phyloP scores from a whole-genome alignment of 2,888 invertebrate genomes.

The Matsumyia berberina region DNA sequence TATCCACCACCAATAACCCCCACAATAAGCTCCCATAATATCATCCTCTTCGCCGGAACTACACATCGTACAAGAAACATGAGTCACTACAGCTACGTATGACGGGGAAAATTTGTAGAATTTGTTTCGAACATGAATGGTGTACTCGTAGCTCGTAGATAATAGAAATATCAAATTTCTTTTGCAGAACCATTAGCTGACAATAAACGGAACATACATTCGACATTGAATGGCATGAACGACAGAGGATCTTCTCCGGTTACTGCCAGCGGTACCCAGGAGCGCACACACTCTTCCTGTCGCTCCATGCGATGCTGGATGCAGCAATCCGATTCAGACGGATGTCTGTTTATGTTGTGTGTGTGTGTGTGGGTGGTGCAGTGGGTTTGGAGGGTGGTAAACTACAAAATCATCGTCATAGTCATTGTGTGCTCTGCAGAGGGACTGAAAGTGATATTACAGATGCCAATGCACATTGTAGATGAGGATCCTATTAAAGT shows the following conservation, averaged over 20 bases:
- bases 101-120: slow-evolving; percentile 69
- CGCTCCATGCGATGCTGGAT: slow-evolving; percentile 3
- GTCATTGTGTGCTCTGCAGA: slow-evolving; percentile 36
- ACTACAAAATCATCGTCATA: slow-evolving; percentile 60
- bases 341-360: slow-evolving; percentile 26
- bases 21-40: slow-evolving; percentile 1
- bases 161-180: slow-evolving; percentile 76
- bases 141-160: slow-evolving; percentile 62
- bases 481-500: slow-evolving; percentile 62
- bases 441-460: slow-evolving; percentile 62
- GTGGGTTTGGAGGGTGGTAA: slow-evolving; percentile 27
- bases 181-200: slow-evolving; percentile 74
- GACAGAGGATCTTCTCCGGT: slow-evolving; percentile 67
- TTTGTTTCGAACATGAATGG: slow-evolving; percentile 68
- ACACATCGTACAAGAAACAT: slow-evolving; percentile 47
- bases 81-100: slow-evolving; percentile 34
- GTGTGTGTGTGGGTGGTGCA: slow-evolving; percentile 15
- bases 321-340: slow-evolving; percentile 60
- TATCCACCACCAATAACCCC: background rate
- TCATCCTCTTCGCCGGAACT: slow-evolving; percentile 28
- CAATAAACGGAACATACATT: slow-evolving; percentile 74
- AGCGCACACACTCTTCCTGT: background rate
- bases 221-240: slow-evolving; percentile 76
- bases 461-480: slow-evolving; percentile 69
- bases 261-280: slow-evolving; percentile 28